phyloP scores from a whole-genome alignment of 1,140 invertebrate genomes.

The Temnothorax curvispinosus region DNA sequence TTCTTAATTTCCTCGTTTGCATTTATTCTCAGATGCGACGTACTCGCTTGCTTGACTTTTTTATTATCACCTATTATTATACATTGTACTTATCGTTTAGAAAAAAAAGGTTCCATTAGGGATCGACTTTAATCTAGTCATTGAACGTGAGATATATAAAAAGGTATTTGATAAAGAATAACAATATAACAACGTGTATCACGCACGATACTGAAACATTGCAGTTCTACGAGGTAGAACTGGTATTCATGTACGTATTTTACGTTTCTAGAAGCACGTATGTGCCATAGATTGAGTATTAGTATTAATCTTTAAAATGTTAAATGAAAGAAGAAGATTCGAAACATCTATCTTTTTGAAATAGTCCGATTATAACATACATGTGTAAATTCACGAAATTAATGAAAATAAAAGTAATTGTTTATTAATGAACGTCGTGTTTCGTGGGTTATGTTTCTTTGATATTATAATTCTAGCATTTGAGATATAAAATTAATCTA shows the following conservation, averaged over 20 bases:
- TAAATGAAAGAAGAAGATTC: not conserved
- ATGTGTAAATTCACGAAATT: not conserved
- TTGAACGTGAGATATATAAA: conserved; percentile 24
- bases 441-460: not conserved
- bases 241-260: not conserved
- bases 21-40: not conserved
- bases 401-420: conserved; percentile 15
- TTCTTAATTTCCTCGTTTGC: not conserved
- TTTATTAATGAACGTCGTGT: conserved; percentile 4
- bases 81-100: conserved; percentile 12
- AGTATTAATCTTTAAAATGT: not conserved
- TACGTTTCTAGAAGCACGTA: not conserved
- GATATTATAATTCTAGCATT: not conserved
- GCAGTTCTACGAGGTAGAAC: not conserved
- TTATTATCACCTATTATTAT: conserved; percentile 18
- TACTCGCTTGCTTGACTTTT: conserved; percentile 34
- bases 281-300: conserved; percentile 21
- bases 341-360: conserved; percentile 9
- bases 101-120: conserved; percentile 1
- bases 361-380: not conserved
- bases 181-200: not conserved
- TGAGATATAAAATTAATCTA: not conserved
- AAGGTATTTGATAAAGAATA: conserved; percentile 25
- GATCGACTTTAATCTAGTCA: conserved; percentile 51
- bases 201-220: not conserved